Base-by-base conservation (phyloP, 2,888 invertebrate genomes). In the Ectemnius cavifrons region DNA sequence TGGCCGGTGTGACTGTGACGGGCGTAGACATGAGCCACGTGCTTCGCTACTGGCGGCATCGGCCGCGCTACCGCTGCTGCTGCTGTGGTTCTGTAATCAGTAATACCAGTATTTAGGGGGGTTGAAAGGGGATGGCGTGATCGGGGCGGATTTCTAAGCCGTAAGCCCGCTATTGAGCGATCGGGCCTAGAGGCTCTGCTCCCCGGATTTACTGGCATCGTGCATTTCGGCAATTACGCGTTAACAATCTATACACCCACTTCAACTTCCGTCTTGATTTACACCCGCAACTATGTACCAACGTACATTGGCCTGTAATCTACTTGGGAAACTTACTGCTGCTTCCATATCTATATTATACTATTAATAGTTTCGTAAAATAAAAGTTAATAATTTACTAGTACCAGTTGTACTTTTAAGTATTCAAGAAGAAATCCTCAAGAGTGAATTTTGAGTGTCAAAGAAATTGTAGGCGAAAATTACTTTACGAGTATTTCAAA, bases 1-100 rank as follows among this genome's bases (percentile, higher is more conserved):
- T 90, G 89, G 89, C 90, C 87, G 85, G 89, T 89, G 89, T 88
- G 89, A 90, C 85, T 85, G 83, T 90, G 90, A 90, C 90, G 89
- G 87, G 84, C 84, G 85, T 87, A 88, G 88, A 87, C 88, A 82
- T 81, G 83, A 71, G 90, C 85, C 90, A 90, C 90, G 90, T 90
- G 90, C 89, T 87, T 11, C 37, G 37, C 37, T 37, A 37, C 37
- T 37, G 37, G 8, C 37, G 37, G 37, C 37, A 37, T 37, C 37
- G 37, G 37, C 37, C 23, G 77, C 80, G 77, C 80, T 66, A 63
- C 59, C 64, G 63, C 63, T 57, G 67, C 62, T 69, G 78, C 62
- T 63, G 77, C 76, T 88, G 88, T 80, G 89, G 90, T 89, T 89
- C 84, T 88, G 87, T 89, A 90, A 90, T 90, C 90, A 88, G 89